These are phyloP conservation scores for Dolichopus griseipennis DNA, from an alignment of 2,888 invertebrate species.

Conservation along the genomic window DNA sequence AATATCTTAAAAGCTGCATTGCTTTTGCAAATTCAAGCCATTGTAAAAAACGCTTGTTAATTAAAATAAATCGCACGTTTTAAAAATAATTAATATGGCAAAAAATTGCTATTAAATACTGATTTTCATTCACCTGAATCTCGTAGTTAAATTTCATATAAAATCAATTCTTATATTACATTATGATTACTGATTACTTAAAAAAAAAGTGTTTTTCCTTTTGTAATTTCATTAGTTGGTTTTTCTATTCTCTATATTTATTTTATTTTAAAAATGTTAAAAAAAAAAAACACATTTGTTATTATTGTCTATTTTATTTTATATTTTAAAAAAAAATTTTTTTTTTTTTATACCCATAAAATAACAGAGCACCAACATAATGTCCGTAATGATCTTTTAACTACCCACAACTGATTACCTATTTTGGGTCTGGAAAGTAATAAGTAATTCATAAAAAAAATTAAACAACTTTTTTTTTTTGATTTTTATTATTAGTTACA, in stretches of 20 bases:
- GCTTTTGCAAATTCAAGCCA: too few relatives aligned
- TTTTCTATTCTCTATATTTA: too few relatives aligned
- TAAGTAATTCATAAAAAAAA: neutral
- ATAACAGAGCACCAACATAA: neutral
- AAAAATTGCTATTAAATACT: too few relatives aligned
- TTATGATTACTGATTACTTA: neutral
- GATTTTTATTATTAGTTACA: neutral
- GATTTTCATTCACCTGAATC: neutral
- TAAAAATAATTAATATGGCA: too few relatives aligned
- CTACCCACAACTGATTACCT: constrained; percentile 4
- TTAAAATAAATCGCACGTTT: too few relatives aligned
- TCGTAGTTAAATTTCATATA: neutral
- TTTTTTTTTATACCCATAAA: neutral
- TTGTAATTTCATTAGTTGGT: neutral
- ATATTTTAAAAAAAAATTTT: too few relatives aligned
- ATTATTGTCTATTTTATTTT: too few relatives aligned
- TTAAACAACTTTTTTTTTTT: neutral
- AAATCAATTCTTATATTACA: neutral
- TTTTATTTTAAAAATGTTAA: too few relatives aligned
- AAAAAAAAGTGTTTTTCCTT: neutral
- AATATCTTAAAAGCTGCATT: too few relatives aligned
- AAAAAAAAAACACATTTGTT: too few relatives aligned
- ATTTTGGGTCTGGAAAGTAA: neutral
- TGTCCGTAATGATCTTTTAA: constrained; percentile 4
- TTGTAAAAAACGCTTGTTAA: too few relatives aligned